Base-by-base conservation (phyloP, 2,113 vertebrate species). In the Indicator maculatus region DNA sequence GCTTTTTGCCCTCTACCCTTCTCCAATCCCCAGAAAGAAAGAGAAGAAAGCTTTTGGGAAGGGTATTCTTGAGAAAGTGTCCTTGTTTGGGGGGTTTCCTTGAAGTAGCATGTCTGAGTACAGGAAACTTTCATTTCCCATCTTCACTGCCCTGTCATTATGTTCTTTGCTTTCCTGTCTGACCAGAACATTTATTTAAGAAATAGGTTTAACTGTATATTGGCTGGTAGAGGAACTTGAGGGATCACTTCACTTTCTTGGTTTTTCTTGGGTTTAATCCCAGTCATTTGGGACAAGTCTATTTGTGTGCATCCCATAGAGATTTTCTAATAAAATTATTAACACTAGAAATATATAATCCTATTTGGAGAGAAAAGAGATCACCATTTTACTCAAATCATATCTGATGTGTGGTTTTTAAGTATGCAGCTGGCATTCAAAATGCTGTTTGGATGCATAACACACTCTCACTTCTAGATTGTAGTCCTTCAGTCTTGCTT, bases 91-190 rank as follows among this genome's bases (percentile, higher is more conserved):
- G 53, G 27, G 16, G 30, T 28, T 28, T 28, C 15, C 52, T 52
- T 50, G 0, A 30, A 12, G 19, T 5, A 1, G 1, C 21, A 2
- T 20, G 7, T 41, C 31, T 38, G 28, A 38, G 45, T 9, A 5
- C 5, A 74, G 27, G 8, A 74, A 55, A 30, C 16, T 8, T 70
- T 10, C 1, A 31, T 88, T 86, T 74, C 59, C 31, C 38, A 5
- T 36, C 18, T 47, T 24, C 8, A 1, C 5, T 86, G 23, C 21
- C 9, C 26, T 65, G 9, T 28, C 33, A n/a, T 45, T 30, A 10
- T 50, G 36, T 39, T 64, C 19, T 5, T 45, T 24, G 31, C 23
- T 63, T 66, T 58, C 38, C 12, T 55, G 3, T 60, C 33, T 65
- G 50, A 26, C 8, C 24, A 44, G 20, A 61, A 5, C 6, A 13